These are phyloP conservation scores for Huso huso DNA, from an alignment of 2,797 vertebrate species.

Conservation along the genomic window DNA sequence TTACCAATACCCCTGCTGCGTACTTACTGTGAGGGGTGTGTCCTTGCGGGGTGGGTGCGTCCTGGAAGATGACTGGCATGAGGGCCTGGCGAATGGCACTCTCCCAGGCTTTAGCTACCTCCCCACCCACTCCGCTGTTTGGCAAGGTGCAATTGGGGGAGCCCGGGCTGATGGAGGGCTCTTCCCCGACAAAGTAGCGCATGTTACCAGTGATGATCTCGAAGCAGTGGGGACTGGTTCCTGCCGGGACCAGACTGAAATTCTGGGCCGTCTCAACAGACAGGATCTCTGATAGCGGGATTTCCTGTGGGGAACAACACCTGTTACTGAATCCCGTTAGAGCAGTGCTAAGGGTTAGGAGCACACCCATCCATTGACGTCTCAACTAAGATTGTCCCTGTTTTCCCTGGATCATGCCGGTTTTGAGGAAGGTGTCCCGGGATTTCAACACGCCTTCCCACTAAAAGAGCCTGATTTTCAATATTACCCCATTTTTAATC, in stretches of 20 bases:
- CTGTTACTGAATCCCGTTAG: no score
- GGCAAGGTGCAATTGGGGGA: slow-evolving; percentile 54
- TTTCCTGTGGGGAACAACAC: slow-evolving; percentile 55
- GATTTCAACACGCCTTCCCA: no score
- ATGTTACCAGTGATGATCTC: slow-evolving; percentile 76
- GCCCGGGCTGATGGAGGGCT: slow-evolving; percentile 44
- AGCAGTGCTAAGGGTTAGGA: no score
- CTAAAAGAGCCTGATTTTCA: no score
- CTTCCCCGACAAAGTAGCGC: slow-evolving; percentile 82
- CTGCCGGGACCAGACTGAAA: slow-evolving; percentile 60
- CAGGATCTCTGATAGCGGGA: slow-evolving; percentile 81
- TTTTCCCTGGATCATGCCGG: no score
- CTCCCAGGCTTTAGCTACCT: slow-evolving; percentile 76
- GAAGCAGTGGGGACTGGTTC: slow-evolving; percentile 80
- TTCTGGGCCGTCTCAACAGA: slow-evolving; percentile 65
- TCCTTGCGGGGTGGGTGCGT: slow-evolving; percentile 54
- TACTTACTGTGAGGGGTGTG: slow-evolving; percentile 56
- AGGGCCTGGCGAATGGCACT: slow-evolving; percentile 78
- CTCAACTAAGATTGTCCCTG: no score
- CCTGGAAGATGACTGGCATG: slow-evolving; percentile 78
- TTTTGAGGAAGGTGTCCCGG: no score
- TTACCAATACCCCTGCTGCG: neutral
- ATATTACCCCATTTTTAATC: no score
- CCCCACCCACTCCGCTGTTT: slow-evolving; percentile 65
- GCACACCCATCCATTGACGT: no score